phyloP scores from a whole-genome alignment of 1,140 invertebrate genomes.

The Camponotus pennsylvanicus region DNA sequence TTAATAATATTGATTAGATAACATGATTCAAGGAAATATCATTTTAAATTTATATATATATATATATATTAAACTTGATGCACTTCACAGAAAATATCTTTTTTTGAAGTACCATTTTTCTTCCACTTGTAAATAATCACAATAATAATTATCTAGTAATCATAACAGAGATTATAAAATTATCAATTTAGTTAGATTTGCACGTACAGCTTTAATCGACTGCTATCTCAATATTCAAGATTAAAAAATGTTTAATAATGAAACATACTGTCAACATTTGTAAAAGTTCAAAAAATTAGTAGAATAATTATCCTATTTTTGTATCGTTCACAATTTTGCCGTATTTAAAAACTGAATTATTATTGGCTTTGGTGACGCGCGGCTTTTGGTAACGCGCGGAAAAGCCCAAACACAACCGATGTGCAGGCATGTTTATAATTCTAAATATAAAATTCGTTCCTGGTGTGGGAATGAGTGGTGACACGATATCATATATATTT shows the following conservation, averaged over 20 bases:
- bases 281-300: not conserved
- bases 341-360: not conserved
- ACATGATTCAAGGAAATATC: not conserved
- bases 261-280: not conserved
- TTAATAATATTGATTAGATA: constrained; percentile 25
- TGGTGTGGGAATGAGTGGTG: constrained; percentile 15
- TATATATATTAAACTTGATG: no score
- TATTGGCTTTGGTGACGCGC: constrained; percentile 6
- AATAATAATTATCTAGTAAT: not conserved
- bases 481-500: constrained; percentile 25
- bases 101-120: not conserved
- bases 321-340: not conserved
- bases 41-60: not conserved
- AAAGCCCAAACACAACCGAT: constrained; percentile 55
- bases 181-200: not conserved
- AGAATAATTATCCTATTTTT: not conserved
- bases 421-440: constrained; percentile 22
- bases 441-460: constrained; percentile 68
- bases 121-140: not conserved
- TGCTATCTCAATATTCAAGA: not conserved
- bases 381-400: not conserved
- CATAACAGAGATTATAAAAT: not conserved
- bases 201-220: not conserved
- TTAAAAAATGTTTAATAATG: not conserved
- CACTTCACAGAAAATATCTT: not conserved